Conservation (phyloP, 2,113 vertebrate genomes). For the Entomyzon cyanotis region DNA sequence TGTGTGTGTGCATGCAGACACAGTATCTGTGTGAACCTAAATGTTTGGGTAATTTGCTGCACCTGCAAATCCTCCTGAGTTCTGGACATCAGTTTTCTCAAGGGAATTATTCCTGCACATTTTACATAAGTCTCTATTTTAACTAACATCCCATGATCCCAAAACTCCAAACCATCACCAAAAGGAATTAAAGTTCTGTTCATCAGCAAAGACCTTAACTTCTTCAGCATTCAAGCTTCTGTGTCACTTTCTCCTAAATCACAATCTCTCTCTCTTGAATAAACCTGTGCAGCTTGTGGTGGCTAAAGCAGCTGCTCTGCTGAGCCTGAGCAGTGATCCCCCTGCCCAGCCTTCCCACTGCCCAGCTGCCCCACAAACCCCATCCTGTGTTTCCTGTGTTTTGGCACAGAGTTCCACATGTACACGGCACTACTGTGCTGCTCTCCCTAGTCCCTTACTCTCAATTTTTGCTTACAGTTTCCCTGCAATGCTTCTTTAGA, state of each 20-base stretch:
- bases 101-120: neutral
- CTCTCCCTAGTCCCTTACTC: neutral
- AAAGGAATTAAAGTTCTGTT: neutral
- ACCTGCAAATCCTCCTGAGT: neutral
- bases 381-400: neutral
- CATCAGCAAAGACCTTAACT: neutral
- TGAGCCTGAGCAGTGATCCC: neutral
- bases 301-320: neutral
- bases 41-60: neutral
- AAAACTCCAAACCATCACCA: neutral
- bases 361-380: neutral
- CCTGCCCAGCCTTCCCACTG: neutral
- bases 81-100: neutral
- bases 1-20: neutral
- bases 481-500: neutral
- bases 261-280: neutral
- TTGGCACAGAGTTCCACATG: neutral
- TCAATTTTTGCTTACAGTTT: neutral
- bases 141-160: neutral
- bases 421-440: neutral
- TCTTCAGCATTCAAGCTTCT: neutral
- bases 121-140: neutral
- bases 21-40: neutral
- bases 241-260: neutral
- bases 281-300: neutral